Evolutionary conservation across 2,113 vertebrate genomes (phyloP).

Genomic region (Pyrgilauda ruficollis): DNA sequence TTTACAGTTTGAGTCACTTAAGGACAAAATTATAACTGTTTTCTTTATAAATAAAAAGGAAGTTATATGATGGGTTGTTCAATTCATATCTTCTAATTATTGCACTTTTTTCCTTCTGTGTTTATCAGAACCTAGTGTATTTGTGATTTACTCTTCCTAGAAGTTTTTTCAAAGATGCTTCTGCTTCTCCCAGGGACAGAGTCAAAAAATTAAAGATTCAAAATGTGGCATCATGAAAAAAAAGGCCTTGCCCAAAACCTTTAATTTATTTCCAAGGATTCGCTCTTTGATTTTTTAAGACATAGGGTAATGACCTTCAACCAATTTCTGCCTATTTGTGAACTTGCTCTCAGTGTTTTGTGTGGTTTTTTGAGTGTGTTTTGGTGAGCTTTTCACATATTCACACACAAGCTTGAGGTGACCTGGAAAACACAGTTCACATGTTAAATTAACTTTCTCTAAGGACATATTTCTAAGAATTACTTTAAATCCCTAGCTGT

Average conservation of each 20-base stretch:
- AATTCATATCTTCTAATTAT: background rate
- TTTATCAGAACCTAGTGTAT: background rate
- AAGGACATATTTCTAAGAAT: background rate
- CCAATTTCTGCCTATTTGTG: background rate
- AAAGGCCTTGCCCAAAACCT: background rate
- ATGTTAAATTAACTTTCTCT: background rate
- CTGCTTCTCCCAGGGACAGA: background rate
- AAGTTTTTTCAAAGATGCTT: background rate
- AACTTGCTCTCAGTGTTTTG: background rate
- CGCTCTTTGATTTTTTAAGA: background rate
- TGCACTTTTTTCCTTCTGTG: background rate
- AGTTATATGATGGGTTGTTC: background rate
- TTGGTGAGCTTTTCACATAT: background rate
- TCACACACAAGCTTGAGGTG: background rate
- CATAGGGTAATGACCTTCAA: background rate
- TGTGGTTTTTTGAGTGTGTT: background rate
- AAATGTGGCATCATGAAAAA: background rate
- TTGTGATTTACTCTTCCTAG: background rate
- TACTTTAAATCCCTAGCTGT: background rate
- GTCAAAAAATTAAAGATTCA: background rate
- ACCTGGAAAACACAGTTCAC: background rate
- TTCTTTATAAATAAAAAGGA: background rate
- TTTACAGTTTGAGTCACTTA: background rate
- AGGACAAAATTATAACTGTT: background rate
- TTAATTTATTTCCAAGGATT: background rate